Evolutionary conservation across 2,113 vertebrate species (phyloP).

Genomic region (Aramus guarauna): DNA sequence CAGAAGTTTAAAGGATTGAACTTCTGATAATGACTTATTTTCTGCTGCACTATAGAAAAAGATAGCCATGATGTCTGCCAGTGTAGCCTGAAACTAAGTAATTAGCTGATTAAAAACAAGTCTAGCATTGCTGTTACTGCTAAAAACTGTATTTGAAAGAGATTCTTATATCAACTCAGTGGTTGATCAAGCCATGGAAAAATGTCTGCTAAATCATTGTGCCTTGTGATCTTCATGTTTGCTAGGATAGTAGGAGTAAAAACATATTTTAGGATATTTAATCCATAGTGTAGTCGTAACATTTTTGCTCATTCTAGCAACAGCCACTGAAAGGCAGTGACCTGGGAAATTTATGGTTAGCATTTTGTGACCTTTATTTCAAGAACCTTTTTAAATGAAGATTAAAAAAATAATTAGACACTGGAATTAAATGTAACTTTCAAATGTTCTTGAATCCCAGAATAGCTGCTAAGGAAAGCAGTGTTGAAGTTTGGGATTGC

Average conservation of each 20-base stretch:
- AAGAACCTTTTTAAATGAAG: background rate
- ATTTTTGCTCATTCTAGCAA: background rate
- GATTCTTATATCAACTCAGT: background rate
- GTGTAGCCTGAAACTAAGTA: background rate
- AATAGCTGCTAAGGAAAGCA: conserved; percentile 23
- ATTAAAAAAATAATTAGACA: conserved; percentile 41
- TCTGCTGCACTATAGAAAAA: background rate
- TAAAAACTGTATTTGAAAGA: background rate
- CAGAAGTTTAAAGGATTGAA: background rate
- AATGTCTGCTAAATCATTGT: background rate
- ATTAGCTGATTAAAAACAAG: background rate
- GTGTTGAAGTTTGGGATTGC: background rate
- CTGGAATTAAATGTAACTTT: conserved; percentile 27
- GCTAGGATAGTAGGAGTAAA: background rate
- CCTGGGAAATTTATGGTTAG: conserved; percentile 1
- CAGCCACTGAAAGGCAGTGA: background rate
- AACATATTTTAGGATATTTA: background rate
- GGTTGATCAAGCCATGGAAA: background rate
- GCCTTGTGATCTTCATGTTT: background rate
- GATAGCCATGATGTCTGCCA: background rate
- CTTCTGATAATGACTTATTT: background rate
- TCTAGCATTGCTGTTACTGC: background rate
- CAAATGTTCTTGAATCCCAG: conserved; percentile 23
- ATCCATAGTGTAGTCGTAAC: background rate
- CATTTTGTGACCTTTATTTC: conserved; percentile 36